These are phyloP conservation scores for Antheraea mylitta DNA, from an alignment of 1,140 invertebrate genomes.

Conservation along the genomic window DNA sequence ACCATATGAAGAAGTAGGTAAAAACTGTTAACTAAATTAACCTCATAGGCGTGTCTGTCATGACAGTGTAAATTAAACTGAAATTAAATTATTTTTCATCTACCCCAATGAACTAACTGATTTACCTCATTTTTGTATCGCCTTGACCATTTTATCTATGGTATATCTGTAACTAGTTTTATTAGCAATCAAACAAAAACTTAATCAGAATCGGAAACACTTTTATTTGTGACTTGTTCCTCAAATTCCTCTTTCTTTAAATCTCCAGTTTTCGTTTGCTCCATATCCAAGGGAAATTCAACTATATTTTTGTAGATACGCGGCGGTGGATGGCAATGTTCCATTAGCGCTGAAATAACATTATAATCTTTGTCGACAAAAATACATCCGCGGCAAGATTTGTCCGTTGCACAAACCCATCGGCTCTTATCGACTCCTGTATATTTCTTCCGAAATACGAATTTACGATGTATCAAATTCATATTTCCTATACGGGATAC, in stretches of 20 bases:
- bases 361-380: conserved; percentile 7
- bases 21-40: too few species aligned
- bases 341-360: conserved; percentile 4
- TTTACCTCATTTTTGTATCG: too few species aligned
- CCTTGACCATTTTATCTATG: too few species aligned
- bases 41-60: too few species aligned
- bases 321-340: neutral
- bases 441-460: conserved; percentile 7
- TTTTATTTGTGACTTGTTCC: neutral
- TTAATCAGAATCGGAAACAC: neutral
- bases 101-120: too few species aligned
- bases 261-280: neutral
- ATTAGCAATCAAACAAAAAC: neutral
- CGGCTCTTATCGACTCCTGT: neutral
- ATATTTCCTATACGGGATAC: conserved; percentile 11
- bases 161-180: too few species aligned
- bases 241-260: neutral
- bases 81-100: too few species aligned
- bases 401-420: conserved; percentile 9
- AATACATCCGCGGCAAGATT: conserved; percentile 2
- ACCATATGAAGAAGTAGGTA: too few species aligned
- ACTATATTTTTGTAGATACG: neutral
- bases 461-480: conserved; percentile 9
- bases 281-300: neutral
- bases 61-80: too few species aligned